Conservation (phyloP, 1,140 invertebrate genomes). For the Drosophila littoralis region DNA sequence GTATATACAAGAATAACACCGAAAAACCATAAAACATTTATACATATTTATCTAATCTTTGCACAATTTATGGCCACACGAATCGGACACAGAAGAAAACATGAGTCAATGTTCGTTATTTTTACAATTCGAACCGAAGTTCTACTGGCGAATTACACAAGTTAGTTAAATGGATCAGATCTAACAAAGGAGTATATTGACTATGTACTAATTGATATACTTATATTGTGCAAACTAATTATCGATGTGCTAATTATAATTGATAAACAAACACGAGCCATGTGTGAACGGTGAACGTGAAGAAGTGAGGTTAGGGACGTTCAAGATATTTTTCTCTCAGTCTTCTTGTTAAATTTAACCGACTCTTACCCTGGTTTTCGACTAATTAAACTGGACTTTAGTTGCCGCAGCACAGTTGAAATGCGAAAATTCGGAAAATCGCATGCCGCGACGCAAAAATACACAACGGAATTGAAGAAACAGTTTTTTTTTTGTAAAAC, state of each 20-base stretch:
- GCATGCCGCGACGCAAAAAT: conserved; percentile 33
- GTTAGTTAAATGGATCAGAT: conserved; percentile 1
- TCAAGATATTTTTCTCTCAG: not conserved
- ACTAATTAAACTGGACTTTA: not conserved
- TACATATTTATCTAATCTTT: conserved; percentile 43
- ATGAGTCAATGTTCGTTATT: conserved; percentile 16
- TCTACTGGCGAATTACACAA: not conserved
- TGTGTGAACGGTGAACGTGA: not conserved
- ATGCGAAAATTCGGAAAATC: not conserved
- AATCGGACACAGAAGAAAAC: not conserved
- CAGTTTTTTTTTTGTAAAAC: conserved; percentile 27
- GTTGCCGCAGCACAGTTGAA: not conserved
- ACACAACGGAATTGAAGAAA: conserved; percentile 33
- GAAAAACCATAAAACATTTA: conserved; percentile 12
- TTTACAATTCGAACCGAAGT: not conserved
- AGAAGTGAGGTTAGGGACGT: conserved; percentile 35
- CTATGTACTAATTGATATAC: not conserved
- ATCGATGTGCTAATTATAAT: conserved; percentile 2
- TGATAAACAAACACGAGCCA: not conserved
- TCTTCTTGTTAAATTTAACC: not conserved
- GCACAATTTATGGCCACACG: conserved; percentile 2
- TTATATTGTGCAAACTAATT: conserved; percentile 5
- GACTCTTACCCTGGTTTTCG: conserved; percentile 6
- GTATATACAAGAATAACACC: conserved; percentile 22
- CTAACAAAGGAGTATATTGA: conserved; percentile 1